Percentiles rank a stretch among this genome's conserved stretches.
phyloP scores from a whole-genome alignment of 2,797 vertebrate genomes.

The Alectoris magna region DNA sequence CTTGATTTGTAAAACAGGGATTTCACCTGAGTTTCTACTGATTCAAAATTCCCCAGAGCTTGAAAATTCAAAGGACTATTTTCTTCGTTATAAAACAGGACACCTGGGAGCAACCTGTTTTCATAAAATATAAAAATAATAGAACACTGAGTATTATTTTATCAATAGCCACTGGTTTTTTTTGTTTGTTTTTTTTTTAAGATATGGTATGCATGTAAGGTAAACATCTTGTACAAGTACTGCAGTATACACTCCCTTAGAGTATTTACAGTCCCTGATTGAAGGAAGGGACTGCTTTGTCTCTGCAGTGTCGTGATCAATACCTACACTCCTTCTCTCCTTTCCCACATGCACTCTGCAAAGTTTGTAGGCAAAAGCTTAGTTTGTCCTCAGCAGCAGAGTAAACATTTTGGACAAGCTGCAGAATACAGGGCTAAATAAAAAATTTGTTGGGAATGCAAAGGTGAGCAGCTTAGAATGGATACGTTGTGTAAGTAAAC shows the following conservation, averaged over 20 bases:
- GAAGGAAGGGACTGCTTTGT: neutral
- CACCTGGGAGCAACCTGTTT: neutral
- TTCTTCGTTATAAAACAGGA: neutral
- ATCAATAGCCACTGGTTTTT: neutral
- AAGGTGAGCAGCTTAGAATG: neutral
- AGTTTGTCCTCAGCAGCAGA: neutral
- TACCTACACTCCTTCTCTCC: neutral
- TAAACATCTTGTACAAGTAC: neutral
- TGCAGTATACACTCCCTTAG: neutral
- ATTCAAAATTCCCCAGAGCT: neutral
- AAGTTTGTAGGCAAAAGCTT: neutral
- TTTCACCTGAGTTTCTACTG: neutral
- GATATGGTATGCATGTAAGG: neutral
- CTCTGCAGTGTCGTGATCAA: neutral
- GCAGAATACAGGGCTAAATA: neutral
- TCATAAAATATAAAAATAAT: neutral
- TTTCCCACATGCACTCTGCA: accelerated
- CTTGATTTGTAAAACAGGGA: neutral
- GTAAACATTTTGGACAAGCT: neutral
- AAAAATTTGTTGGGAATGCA: neutral
- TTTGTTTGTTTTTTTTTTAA: neutral
- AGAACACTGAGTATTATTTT: neutral
- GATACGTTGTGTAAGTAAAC: neutral
- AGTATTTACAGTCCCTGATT: neutral
- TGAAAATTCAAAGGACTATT: neutral